A percentile compares a stretch with the other conserved stretches of the same genome.
Conservation (phyloP, 2,113 vertebrate species). For the Psilopogon haemacephalus region DNA sequence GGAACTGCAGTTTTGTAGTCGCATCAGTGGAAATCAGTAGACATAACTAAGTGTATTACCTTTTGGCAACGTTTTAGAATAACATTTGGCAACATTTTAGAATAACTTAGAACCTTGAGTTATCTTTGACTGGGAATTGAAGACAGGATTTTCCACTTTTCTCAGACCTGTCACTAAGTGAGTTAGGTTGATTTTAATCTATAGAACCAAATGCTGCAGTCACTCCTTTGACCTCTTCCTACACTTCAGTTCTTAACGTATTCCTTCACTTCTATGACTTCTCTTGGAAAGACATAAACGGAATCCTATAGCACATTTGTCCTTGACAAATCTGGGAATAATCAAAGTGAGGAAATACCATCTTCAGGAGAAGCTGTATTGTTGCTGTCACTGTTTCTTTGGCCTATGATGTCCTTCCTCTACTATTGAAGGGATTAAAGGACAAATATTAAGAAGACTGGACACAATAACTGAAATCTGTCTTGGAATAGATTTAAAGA, state of each 20-base stretch:
- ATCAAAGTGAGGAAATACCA: background rate
- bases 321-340: background rate
- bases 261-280: background rate
- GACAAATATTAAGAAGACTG: background rate
- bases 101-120: background rate
- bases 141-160: background rate
- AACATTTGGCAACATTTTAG: background rate
- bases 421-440: background rate
- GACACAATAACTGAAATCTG: background rate
- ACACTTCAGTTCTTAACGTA: background rate
- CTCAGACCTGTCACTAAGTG: background rate
- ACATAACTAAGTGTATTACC: background rate
- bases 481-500: background rate
- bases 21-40: background rate
- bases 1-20: background rate
- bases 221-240: background rate
- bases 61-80: background rate
- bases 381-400: background rate
- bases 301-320: accelerated
- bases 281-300: background rate
- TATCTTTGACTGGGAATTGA: background rate
- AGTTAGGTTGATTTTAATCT: background rate
- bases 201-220: background rate
- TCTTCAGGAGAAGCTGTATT: background rate
- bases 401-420: background rate